Evolutionary conservation across 2,113 vertebrate genomes (phyloP), one percentile per base, ranked within the genome.

Genomic region (Bambusicola thoracicus): DNA sequence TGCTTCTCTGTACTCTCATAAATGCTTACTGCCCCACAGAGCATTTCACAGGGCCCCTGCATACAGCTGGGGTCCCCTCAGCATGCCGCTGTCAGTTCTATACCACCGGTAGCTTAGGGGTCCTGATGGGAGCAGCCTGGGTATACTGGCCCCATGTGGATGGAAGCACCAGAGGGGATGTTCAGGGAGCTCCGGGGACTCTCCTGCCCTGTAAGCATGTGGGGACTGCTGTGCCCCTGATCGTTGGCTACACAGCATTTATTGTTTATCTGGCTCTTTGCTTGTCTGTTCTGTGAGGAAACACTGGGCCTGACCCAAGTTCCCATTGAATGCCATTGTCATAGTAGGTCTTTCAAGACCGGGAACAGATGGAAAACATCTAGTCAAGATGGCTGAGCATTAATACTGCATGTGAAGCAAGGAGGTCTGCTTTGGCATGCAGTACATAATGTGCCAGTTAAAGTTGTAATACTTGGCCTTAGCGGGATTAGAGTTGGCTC

Each of bases 61-160:
- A 8, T 1, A 3, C 44, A 44, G 49, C 56, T 1, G 1, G 56
- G 29, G 8, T 17, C 7, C 5, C 25, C 61, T 17, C 17, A n/a
- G 19, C 32, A n/a, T n/a, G 19, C 38, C 21, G 2, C 30, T 5
- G 27, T 2, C 30, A 86, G 41, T 1, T 44, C 68, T 40, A 16
- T 17, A 5, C 29, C 48, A 38, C 14, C 32, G 18, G 17, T 21
- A 1, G 32, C 30, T 70, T 9, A 48, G 34, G 44, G 38, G 8
- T 0, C 2, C 2, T 10, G 30, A 8, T 44, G 24, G 27, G 19
- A 25, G n/a, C 29, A 49, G 25, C 30, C 0, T 0, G 2, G 15
- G 15, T 3, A 7, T 75, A n/a, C 12, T 25, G 40, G 66, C 3
- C 13, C 24, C 2, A 17, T 2, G 29, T 1, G 14, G 2, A 20